Percentiles rank a stretch among this genome's conserved stretches.
phyloP scores from a whole-genome alignment of 2,888 invertebrate genomes.

The Amblyjoppa proteus region DNA sequence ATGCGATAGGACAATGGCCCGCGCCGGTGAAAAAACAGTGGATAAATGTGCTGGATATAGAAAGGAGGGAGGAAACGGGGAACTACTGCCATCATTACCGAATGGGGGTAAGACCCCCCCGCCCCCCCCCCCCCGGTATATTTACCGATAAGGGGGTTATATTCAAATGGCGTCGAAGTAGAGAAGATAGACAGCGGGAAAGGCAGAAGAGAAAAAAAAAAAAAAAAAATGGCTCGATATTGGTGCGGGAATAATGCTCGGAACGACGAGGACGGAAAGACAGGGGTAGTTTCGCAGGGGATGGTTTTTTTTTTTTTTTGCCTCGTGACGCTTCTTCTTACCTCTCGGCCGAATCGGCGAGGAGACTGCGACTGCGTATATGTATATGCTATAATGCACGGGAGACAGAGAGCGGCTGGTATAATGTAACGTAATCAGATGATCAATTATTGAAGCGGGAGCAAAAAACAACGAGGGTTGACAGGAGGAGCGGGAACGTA shows the following conservation, averaged over 20 bases:
- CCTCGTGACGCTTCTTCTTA: constrained; percentile 62
- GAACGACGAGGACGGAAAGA: constrained; percentile 49
- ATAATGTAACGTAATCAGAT: constrained; percentile 84
- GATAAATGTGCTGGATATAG: constrained; percentile 78
- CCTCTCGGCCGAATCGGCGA: constrained; percentile 54
- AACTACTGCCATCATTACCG: constrained; percentile 80
- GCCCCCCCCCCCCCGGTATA: constrained; percentile 77
- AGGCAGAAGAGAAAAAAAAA: constrained; percentile 80
- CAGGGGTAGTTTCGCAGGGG: constrained; percentile 20
- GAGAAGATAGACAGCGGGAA: constrained; percentile 62
- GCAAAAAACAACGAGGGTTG: constrained; percentile 84
- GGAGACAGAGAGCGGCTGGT: constrained; percentile 73
- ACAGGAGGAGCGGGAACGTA: constrained; percentile 72
- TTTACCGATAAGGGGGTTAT: constrained; percentile 84
- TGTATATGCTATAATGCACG: constrained; percentile 59
- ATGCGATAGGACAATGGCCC: constrained; percentile 68
- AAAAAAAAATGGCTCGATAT: constrained; percentile 81
- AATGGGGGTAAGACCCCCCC: constrained; percentile 70
- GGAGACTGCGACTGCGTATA: constrained; percentile 30
- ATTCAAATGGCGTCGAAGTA: constrained; percentile 81
- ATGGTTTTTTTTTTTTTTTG: constrained; percentile 64
- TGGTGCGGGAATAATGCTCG: constrained; percentile 65
- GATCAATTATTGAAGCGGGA: constrained; percentile 84
- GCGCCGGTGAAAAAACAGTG: constrained; percentile 79
- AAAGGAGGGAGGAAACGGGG: constrained; percentile 73